Evolutionary conservation across 2,113 vertebrate species (phyloP), one percentile per base, ranked within the genome.

Genomic region (Callipepla squamata): DNA sequence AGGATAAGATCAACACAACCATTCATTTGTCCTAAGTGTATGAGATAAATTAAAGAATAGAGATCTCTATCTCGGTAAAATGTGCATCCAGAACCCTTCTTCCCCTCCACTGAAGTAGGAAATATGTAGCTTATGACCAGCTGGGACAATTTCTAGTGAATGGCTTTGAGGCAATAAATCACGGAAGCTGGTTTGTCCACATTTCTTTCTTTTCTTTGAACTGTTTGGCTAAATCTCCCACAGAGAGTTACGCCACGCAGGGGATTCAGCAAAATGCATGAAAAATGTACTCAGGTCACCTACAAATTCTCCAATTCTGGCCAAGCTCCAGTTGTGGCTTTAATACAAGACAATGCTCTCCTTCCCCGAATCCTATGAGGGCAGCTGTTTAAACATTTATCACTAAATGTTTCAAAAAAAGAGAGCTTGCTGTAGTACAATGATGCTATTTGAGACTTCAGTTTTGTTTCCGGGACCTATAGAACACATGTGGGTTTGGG

Each of bases 201-300:
- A 98, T 98, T 98, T 97, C 96, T 98, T 96, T 94, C 87, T 95
- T 98, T 97, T 97, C 97, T 96, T 97, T 93, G 83, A 55, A 62
- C 63, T 81, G 97, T 94, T 94, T 96, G 95, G 92, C 91, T 93
- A 95, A 97, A 94, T 97, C 98, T 97, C 97, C 98, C 97, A 93
- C 96, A 47, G 96, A 97, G 98, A 97, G 95, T 97, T 97, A 94
- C 91, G 19, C 93, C 96, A 96, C 74, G 94, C 91, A 89, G 97
- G 87, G 85, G 93, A 96, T 94, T 97, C 90, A 95, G 69, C 74
- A 96, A 95, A 97, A 97, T 53, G 80, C 93, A 95, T 96, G 93
- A 96, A 96, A 96, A 96, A 96, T 94, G 51, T 92, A 90, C 94
- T 95, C 81, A 42, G 95, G 92, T 97, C 96, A 96, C 94, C 94